Evolutionary conservation across 2,888 invertebrate species (phyloP).

Genomic region (Drosophila rubida): DNA sequence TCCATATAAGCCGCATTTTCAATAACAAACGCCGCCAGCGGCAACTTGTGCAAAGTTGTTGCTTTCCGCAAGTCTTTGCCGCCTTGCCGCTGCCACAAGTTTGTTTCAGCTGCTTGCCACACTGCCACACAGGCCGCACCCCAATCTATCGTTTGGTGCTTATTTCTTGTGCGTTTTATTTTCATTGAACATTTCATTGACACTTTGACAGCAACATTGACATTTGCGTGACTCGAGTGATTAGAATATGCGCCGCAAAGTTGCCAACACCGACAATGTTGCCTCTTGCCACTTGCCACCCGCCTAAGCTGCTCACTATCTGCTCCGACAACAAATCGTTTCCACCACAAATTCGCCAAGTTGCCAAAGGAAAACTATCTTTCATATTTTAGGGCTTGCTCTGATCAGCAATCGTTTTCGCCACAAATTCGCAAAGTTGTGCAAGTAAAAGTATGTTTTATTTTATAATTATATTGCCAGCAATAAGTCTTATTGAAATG

Average conservation of each 20-base stretch:
- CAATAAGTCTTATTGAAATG: neutral
- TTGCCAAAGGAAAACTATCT: neutral
- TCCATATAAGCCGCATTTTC: constrained; percentile 75
- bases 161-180: constrained; percentile 75
- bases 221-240: constrained; percentile 79
- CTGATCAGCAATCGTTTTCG: too few species aligned
- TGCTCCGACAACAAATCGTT: constrained; percentile 1
- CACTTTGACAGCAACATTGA: constrained; percentile 80
- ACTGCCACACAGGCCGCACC: neutral
- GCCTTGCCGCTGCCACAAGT: constrained; percentile 41
- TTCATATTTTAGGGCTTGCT: too few species aligned
- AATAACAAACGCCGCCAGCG: constrained; percentile 61
- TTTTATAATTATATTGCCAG: neutral
- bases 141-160: constrained; percentile 15
- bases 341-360: constrained; percentile 15
- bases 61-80: constrained; percentile 69
- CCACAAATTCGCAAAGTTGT: too few species aligned
- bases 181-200: constrained; percentile 81
- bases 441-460: neutral
- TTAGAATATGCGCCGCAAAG: constrained; percentile 74
- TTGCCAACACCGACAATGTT: constrained; percentile 52
- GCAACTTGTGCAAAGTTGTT: constrained; percentile 66
- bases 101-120: constrained; percentile 18
- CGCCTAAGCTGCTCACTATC: neutral
- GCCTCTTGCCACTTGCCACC: constrained; percentile 8